Base-by-base conservation (phyloP, 2,113 vertebrate species). In the Callionymus lyra region DNA sequence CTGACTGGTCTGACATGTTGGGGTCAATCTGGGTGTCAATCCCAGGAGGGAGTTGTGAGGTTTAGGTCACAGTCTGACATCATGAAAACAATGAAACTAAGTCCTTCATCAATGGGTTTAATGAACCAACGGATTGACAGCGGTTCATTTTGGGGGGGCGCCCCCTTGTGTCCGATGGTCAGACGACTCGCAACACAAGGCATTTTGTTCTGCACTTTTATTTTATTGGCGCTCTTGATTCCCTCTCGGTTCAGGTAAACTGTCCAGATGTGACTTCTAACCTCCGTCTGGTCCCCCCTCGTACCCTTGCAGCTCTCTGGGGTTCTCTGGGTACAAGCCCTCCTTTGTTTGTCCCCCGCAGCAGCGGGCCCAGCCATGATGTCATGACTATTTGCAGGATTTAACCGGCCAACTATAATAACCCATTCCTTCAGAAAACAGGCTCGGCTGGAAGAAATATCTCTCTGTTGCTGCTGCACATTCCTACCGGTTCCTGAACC, bases 361-460 rank as follows among this genome's bases (percentile, higher is more conserved):
- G 70, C 76, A 67, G 53, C 58, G 44, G 58, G 76, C 68, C 70
- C 70, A 73, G 74, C 60, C 65, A 77, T 83, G 81, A 83, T 83
- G 81, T 83, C 76, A 83, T 81, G 74, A 67, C 74, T 81, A 75
- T 81, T 83, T 83, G 74, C 66, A 74, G 64, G 74, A 40, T 78
- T 79, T 80, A 81, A 83, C 78, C 72, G 72, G 78, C 81, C 81
- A 83, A 83, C 81, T 76, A 83, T 83, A 83, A 83, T 83, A 83
- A 83, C 70, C 78, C 74, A 77, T 83, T 79, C 76, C 76, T 76
- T 76, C 63, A 76, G 77, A 80, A 79, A 82, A 81, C 68, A 70
- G 66, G 72, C 74, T 81, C 53, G 66, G 64, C 61, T 76, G 76
- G 70, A 83, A 80, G 78, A 83, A 80, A 75, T 80, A 79, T 81